A percentile compares a stretch with the other conserved stretches of the same genome.
phyloP scores from a whole-genome alignment of 2,797 vertebrate genomes.

The Phoeniculus purpureus region DNA sequence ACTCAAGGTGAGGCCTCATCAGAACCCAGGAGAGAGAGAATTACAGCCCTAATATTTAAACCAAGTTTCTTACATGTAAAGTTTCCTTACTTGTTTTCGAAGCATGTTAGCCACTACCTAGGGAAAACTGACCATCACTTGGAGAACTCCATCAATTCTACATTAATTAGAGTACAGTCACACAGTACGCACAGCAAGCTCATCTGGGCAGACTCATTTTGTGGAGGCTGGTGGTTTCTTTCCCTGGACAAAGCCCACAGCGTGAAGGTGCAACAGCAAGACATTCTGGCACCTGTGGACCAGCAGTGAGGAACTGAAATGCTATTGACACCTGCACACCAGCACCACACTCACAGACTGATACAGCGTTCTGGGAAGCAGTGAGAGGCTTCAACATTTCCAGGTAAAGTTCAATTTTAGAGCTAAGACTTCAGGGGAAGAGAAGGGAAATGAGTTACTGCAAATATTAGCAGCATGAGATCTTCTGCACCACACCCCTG shows the following conservation, averaged over 20 bases:
- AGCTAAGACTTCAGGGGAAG: not conserved
- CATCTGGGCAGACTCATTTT: accelerated
- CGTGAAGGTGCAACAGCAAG: not conserved
- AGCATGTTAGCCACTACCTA: not conserved
- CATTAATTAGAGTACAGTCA: not conserved
- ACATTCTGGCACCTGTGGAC: not conserved
- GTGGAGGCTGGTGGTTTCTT: not conserved
- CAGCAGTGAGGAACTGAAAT: not conserved
- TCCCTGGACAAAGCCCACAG: not conserved
- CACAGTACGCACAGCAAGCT: not conserved
- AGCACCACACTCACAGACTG: not conserved
- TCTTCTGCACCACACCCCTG: not conserved
- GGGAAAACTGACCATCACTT: not conserved
- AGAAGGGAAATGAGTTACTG: not conserved
- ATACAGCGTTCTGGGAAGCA: accelerated
- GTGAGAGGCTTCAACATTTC: accelerated
- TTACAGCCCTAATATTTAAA: not conserved
- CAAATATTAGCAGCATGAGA: not conserved
- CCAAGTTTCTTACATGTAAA: not conserved
- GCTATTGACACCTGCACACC: not conserved
- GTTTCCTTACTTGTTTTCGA: not conserved
- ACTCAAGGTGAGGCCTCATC: too few relatives aligned
- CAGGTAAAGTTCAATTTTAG: not conserved
- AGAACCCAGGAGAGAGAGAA: too few relatives aligned
- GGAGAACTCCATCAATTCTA: not conserved